Evolutionary conservation across 2,797 vertebrate genomes (phyloP).

Genomic region (Bucorvus abyssinicus): DNA sequence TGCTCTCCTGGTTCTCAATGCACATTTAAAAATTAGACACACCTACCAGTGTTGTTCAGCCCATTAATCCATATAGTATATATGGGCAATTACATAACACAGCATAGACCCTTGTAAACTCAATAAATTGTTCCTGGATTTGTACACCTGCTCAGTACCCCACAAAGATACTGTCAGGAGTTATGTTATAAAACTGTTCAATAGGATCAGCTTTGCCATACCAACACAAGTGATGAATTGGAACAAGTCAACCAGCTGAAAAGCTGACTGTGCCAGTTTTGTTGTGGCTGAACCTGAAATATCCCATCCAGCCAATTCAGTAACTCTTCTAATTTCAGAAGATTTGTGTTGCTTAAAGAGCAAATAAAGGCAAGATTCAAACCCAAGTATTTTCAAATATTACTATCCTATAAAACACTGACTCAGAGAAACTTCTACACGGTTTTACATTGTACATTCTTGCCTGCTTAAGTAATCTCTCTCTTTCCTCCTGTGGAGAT

Average conservation of each 20-base stretch:
- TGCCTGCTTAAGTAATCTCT: slow-evolving; percentile 90
- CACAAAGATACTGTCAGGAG: background rate
- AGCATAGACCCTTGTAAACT: background rate
- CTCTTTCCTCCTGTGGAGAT: slow-evolving; percentile 90
- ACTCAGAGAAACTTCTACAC: background rate
- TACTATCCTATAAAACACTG: background rate
- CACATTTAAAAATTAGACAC: background rate
- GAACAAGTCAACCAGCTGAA: background rate
- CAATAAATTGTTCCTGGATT: background rate
- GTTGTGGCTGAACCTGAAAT: background rate
- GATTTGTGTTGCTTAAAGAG: background rate
- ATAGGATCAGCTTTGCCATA: background rate
- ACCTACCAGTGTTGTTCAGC: background rate
- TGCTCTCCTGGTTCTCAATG: background rate
- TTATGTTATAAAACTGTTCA: background rate
- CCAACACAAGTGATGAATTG: background rate
- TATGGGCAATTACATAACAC: background rate
- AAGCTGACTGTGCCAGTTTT: background rate
- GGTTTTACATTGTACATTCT: background rate
- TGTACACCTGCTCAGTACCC: background rate
- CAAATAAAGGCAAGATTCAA: background rate
- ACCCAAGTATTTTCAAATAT: background rate
- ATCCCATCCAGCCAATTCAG: background rate
- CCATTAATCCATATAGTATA: background rate
- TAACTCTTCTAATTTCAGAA: background rate